Conservation (phyloP, 2,797 vertebrate genomes). For the Benthosema pterotum region DNA sequence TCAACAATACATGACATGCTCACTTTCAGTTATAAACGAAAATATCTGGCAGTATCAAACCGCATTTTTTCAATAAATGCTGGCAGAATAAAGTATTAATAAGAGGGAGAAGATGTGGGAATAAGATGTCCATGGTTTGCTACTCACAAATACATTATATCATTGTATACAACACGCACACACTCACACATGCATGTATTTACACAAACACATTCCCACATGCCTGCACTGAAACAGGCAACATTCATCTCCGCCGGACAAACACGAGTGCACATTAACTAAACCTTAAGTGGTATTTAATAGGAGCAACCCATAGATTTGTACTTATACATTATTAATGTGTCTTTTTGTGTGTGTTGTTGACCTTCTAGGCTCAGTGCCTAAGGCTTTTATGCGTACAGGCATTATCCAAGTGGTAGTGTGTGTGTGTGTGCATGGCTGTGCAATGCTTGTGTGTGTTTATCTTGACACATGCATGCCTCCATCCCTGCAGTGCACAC, state of each 20-base stretch:
- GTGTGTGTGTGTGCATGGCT: neutral
- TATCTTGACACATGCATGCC: neutral
- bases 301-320: no score
- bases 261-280: neutral
- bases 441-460: constrained; percentile 2
- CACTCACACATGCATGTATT: neutral
- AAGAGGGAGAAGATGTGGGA: no score
- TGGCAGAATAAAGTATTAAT: no score
- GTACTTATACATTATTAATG: no score
- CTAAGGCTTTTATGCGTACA: neutral
- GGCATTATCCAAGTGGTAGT: neutral
- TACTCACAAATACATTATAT: neutral
- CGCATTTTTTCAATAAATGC: no score
- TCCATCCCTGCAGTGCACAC: neutral
- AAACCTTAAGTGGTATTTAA: neutral
- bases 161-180: neutral
- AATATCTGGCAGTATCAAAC: no score
- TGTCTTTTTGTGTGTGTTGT: no score
- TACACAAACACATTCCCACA: neutral
- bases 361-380: neutral
- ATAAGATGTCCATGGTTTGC: neutral
- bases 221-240: neutral
- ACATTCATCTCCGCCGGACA: neutral
- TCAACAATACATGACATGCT: no score
- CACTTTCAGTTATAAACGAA: no score